A percentile compares a stretch with the other conserved stretches of the same genome.
These are phyloP conservation scores for Aegithalos caudatus DNA, from an alignment of 2,113 vertebrate species.

Conservation along the genomic window DNA sequence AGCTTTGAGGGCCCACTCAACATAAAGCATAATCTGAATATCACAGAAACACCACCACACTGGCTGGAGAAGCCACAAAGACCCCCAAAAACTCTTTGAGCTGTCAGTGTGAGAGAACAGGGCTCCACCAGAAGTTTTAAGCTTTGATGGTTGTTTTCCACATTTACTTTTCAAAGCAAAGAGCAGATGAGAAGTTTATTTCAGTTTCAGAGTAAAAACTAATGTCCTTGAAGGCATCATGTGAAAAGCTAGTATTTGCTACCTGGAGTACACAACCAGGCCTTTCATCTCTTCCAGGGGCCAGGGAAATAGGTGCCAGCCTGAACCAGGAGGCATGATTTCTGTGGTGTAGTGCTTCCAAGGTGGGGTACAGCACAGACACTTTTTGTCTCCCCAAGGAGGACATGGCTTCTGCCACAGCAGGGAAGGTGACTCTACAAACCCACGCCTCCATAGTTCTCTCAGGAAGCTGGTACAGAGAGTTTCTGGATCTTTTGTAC, in stretches of 20 bases:
- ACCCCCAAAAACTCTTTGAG: not conserved
- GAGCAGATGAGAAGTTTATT: not conserved
- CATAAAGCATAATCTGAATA: not conserved
- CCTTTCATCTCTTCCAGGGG: not conserved
- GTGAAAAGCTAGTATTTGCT: not conserved
- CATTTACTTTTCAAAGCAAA: not conserved
- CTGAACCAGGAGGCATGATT: accelerated
- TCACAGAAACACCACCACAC: not conserved
- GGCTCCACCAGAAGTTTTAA: not conserved
- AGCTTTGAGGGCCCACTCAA: not conserved
- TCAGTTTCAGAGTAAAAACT: not conserved
- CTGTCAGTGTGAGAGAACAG: not conserved
- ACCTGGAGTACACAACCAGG: not conserved
- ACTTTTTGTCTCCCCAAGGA: accelerated
- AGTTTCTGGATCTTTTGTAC: not conserved
- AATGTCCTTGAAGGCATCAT: accelerated
- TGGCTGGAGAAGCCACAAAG: not conserved
- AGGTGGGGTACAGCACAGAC: not conserved
- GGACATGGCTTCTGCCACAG: not conserved
- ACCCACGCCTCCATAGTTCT: not conserved
- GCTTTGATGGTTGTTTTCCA: not conserved
- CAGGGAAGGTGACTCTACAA: not conserved
- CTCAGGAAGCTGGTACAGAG: not conserved
- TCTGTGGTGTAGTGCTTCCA: accelerated
- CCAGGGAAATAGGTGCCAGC: not conserved